phyloP scores from a whole-genome alignment of 1,140 invertebrate species.

The Epicauta chinensis region DNA sequence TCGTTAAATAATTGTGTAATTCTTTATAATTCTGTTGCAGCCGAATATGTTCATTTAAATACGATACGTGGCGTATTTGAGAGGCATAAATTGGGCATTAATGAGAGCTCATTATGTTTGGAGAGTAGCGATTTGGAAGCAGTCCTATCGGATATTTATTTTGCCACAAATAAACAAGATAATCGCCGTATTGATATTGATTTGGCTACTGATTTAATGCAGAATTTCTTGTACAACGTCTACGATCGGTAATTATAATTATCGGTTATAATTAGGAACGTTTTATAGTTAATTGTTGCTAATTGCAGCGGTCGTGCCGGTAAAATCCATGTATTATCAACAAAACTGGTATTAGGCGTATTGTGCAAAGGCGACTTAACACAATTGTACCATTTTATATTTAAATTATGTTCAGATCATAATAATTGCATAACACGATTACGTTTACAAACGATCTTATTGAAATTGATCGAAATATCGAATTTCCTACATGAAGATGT shows the following conservation, averaged over 20 bases:
- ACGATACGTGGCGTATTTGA: constrained; percentile 53
- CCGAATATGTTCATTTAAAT: constrained; percentile 51
- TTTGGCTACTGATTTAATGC: constrained; percentile 49
- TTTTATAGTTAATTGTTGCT: constrained; percentile 2
- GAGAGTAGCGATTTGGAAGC: constrained; percentile 54
- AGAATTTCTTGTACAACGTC: constrained; percentile 57
- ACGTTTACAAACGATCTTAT: constrained; percentile 50
- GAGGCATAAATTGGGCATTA: constrained; percentile 53
- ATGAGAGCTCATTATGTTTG: constrained; percentile 51
- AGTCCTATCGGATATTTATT: constrained; percentile 58
- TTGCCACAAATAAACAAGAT: constrained; percentile 54
- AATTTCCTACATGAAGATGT: constrained; percentile 52
- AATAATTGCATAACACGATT: constrained; percentile 56
- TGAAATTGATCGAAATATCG: constrained; percentile 48
- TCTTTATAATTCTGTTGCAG: constrained; percentile 43
- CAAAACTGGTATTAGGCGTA: constrained; percentile 56
- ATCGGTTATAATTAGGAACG: background rate
- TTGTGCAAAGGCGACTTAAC: constrained; percentile 52
- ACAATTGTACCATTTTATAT: constrained; percentile 59
- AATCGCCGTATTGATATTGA: constrained; percentile 50
- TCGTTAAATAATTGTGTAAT: constrained; percentile 1
- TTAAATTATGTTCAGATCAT: constrained; percentile 57
- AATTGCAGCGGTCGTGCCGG: constrained; percentile 22
- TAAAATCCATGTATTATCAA: constrained; percentile 48
- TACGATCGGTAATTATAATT: constrained; percentile 51